phyloP scores from a whole-genome alignment of 1,140 invertebrate species.

The Aphidius gifuensis region DNA sequence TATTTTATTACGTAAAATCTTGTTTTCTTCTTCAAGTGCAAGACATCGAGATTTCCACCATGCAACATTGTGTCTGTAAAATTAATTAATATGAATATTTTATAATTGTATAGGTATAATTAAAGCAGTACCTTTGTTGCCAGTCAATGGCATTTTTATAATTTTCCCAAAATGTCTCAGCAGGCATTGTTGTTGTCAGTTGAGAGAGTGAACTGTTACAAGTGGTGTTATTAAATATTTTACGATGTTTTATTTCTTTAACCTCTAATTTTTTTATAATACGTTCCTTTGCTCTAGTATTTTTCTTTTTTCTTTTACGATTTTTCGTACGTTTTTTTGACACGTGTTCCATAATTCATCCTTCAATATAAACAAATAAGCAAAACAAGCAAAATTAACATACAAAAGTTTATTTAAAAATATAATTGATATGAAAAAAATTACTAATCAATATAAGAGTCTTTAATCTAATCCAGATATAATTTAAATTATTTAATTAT shows the following conservation, averaged over 20 bases:
- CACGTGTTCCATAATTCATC: background rate
- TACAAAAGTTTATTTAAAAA: no score
- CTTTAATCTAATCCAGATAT: no score
- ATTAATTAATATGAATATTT: background rate
- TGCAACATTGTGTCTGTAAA: conserved; percentile 52
- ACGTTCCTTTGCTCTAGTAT: background rate
- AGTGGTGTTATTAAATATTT: background rate
- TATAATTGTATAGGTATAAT: background rate
- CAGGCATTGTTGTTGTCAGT: conserved; percentile 35
- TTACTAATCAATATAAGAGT: no score
- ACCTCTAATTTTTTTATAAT: conserved; percentile 10
- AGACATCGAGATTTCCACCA: conserved; percentile 67
- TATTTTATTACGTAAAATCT: conserved; percentile 55
- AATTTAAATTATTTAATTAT: no score
- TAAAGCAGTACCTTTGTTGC: conserved; percentile 39
- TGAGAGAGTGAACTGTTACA: conserved; percentile 15
- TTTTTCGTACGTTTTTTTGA: conserved; percentile 4
- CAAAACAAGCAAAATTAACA: conserved; percentile 5
- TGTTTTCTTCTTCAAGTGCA: conserved; percentile 65
- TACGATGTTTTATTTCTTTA: conserved; percentile 1
- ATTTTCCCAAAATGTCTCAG: conserved; percentile 50
- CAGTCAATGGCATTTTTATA: conserved; percentile 46
- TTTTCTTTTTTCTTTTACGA: conserved; percentile 6
- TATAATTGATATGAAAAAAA: no score
- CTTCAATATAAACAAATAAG: conserved; percentile 22